Evolutionary conservation across 2,888 invertebrate species (phyloP), one percentile per base, ranked within the genome.

Genomic region (Rugalucina vietnamica): DNA sequence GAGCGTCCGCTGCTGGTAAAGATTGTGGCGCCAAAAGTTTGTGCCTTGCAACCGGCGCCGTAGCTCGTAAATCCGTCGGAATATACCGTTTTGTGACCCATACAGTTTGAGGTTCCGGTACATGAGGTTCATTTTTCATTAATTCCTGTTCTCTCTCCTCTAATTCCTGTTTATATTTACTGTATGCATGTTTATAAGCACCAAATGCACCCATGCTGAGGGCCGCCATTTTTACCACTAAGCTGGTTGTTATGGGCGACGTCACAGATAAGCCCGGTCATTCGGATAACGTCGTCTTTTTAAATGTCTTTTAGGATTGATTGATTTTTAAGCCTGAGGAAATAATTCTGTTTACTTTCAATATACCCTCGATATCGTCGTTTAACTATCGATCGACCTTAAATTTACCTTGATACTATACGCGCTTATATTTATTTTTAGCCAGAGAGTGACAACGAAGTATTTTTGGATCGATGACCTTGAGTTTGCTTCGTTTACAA

Each of bases 31-130:
- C 90, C 72, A 93, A 32, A 27, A 91, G 88, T 83, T 93, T 93
- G 82, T 93, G 90, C 65, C 94, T 82, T n/a, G 93, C 91, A 14
- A 93, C 93, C 1, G 94, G 94, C 10, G 93, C 93, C n/a, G 88
- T 90, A 21, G 84, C 81, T 14, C 94, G 88, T n/a, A 92, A 86
- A 84, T 94, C 94, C n/a, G 88, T 92, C 10, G 93, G 93, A 34
- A 88, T 86, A 81, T 93, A 93, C 50, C 93, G 89, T 84, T 94
- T 93, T 18, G 90, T 92, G 10, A 94, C 92, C 94, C 94, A 94
- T n/a, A 93, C 93, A 8, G 91, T 91, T 77, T 93, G 91, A 1
- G 81, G 65, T 24, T 85, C 86, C 14, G 83, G 81, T 14, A 24
- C 24, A 8, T 79, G 76, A 60, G 81, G 86, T 8, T 79, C 79